Evolutionary conservation across 2,888 invertebrate genomes (phyloP).

Genomic region (Catocala nupta): DNA sequence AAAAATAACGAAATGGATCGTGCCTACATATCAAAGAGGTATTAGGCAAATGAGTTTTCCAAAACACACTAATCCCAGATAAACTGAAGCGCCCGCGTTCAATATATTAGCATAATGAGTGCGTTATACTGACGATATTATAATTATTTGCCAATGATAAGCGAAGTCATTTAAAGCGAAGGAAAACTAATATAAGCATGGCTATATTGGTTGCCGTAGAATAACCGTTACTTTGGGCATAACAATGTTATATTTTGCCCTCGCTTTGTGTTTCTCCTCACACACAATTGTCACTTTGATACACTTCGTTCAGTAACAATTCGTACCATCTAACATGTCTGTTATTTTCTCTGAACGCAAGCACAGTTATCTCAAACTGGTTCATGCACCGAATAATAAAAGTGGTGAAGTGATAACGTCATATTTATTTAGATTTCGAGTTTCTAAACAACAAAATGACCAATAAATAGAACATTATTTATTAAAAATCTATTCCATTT

Average conservation of each 20-base stretch:
- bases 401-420: conserved; percentile 25
- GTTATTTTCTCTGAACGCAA: conserved; percentile 29
- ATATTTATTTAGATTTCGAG: conserved; percentile 38
- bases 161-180: conserved; percentile 19
- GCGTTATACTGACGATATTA: not conserved
- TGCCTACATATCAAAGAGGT: not conserved
- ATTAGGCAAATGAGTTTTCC: conserved; percentile 4
- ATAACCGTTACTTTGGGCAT: conserved; percentile 23
- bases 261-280: conserved; percentile 24
- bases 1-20: not conserved
- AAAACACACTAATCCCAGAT: conserved; percentile 1
- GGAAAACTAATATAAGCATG: conserved; percentile 2
- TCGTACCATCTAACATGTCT: conserved; percentile 31
- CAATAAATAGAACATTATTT: conserved; percentile 47
- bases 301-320: conserved; percentile 32
- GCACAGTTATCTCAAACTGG: conserved; percentile 18
- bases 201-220: not conserved
- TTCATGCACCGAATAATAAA: conserved; percentile 15
- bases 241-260: conserved; percentile 15
- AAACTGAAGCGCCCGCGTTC: not conserved
- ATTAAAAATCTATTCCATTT: conserved; percentile 54
- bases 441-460: conserved; percentile 50
- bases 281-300: conserved; percentile 32
- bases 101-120: conserved; percentile 5
- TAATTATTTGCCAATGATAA: conserved; percentile 1